phyloP scores from a whole-genome alignment of 2,113 vertebrate genomes.

The Entomyzon cyanotis region DNA sequence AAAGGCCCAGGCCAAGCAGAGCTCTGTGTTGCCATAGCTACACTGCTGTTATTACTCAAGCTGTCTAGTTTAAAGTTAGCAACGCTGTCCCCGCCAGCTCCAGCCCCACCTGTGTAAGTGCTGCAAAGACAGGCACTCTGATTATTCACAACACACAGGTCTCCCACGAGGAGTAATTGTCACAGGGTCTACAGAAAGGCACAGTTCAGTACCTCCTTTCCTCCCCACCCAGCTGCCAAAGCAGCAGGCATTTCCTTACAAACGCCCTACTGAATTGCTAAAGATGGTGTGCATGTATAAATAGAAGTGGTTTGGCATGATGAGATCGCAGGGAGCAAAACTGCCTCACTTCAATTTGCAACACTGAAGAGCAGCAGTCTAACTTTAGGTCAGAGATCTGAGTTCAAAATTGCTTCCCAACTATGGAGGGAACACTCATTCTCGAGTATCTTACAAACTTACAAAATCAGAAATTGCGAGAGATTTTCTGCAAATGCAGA shows the following conservation, averaged over 20 bases:
- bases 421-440: not conserved
- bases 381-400: not conserved
- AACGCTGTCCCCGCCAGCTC: not conserved
- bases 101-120: not conserved
- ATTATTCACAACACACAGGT: not conserved
- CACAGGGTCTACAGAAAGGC: not conserved
- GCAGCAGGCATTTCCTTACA: slow-evolving; percentile 54
- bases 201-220: slow-evolving; percentile 27
- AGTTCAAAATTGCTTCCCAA: not conserved
- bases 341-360: not conserved
- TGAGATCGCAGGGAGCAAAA: not conserved
- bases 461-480: not conserved
- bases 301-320: slow-evolving; percentile 39
- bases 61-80: not conserved
- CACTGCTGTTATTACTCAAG: not conserved
- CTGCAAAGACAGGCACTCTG: not conserved
- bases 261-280: slow-evolving; percentile 28
- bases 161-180: not conserved
- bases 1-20: not conserved
- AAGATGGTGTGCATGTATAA: slow-evolving; percentile 38
- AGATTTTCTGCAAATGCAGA: not conserved
- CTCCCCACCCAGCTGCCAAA: slow-evolving; percentile 41
- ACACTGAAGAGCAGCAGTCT: not conserved
- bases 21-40: not conserved
- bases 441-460: not conserved